A percentile compares a stretch with the other conserved stretches of the same genome.
phyloP scores from a whole-genome alignment of 1,140 invertebrate species.

The Tribolium castaneum region DNA sequence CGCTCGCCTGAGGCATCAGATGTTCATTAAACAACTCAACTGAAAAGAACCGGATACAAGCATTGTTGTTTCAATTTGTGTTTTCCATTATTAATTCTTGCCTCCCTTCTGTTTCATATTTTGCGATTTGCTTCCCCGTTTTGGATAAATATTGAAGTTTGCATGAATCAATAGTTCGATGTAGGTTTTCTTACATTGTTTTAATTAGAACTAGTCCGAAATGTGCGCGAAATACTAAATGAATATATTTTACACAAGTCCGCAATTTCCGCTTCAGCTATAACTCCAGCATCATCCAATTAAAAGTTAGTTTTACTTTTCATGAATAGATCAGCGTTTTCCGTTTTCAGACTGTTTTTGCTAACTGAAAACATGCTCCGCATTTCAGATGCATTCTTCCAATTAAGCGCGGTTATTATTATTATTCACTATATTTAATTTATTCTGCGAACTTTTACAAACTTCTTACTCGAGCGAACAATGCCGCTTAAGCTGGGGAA shows the following conservation, averaged over 20 bases:
- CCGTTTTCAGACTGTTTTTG: neutral
- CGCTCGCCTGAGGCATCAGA: slow-evolving; percentile 6
- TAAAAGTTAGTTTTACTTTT: slow-evolving; percentile 46
- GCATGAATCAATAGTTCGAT: neutral
- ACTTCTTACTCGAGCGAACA: neutral
- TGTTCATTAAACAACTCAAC: slow-evolving; percentile 40
- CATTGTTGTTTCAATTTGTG: slow-evolving; percentile 39
- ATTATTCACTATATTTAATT: neutral
- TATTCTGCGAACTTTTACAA: neutral
- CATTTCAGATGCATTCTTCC: slow-evolving; percentile 12
- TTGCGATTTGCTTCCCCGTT: neutral
- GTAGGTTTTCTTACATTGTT: neutral
- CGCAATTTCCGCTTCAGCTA: slow-evolving; percentile 40
- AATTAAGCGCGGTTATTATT: neutral
- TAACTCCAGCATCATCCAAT: slow-evolving; percentile 41
- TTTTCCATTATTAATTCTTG: slow-evolving; percentile 37
- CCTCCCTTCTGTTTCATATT: slow-evolving; percentile 9
- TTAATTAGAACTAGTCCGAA: neutral
- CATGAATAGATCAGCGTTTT: slow-evolving; percentile 38
- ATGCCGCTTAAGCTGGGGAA: neutral
- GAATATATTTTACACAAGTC: slow-evolving; percentile 23
- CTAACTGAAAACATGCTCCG: neutral
- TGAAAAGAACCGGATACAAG: slow-evolving; percentile 36
- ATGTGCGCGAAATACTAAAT: slow-evolving; percentile 1
- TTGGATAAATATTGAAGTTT: neutral